These are phyloP conservation scores for Peromyscus leucopus DNA, from an alignment of 2,113 vertebrate species.

Conservation along the genomic window DNA sequence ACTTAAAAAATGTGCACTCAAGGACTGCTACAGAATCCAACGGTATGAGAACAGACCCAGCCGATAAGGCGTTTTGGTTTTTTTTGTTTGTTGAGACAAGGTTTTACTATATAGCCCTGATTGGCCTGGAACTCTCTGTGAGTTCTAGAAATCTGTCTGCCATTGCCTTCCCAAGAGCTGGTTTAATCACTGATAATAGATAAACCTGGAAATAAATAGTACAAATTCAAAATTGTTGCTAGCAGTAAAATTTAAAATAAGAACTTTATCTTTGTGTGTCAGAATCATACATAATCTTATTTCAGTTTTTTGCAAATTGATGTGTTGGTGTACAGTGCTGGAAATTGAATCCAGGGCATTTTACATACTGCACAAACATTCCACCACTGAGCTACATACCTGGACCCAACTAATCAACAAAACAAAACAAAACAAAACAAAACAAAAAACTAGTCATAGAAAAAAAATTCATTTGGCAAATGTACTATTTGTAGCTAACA, in stretches of 20 bases:
- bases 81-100: neutral
- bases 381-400: neutral
- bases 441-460: slow-evolving; percentile 60
- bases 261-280: neutral
- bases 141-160: neutral
- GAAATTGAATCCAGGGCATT: neutral
- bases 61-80: neutral
- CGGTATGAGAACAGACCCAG: neutral
- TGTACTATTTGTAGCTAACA: slow-evolving; percentile 75
- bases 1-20: slow-evolving; percentile 4
- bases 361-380: neutral
- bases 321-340: neutral
- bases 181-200: neutral
- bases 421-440: slow-evolving; percentile 66
- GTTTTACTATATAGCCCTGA: neutral
- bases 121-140: neutral
- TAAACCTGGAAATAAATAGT: slow-evolving; percentile 42
- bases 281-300: slow-evolving; percentile 60
- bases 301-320: slow-evolving; percentile 58
- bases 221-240: slow-evolving; percentile 43
- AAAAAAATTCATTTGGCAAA: slow-evolving; percentile 74
- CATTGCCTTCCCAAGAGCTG: neutral
- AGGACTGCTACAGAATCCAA: neutral
- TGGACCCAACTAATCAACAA: slow-evolving; percentile 52
- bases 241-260: slow-evolving; percentile 50